Evolutionary conservation across 2,888 invertebrate species (phyloP).

Genomic region (Euphydryas editha): DNA sequence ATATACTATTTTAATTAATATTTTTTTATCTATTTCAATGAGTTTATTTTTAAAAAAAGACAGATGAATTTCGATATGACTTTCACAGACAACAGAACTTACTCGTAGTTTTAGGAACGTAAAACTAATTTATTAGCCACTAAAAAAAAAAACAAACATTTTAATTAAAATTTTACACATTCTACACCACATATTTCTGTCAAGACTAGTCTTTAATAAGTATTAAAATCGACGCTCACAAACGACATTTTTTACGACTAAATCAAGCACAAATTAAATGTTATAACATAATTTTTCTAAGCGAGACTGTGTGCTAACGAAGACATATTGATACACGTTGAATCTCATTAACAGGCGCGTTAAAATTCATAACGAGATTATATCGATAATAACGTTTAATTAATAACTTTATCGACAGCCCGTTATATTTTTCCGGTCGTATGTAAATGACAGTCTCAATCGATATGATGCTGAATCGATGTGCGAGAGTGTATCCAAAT

Average conservation of each 20-base stretch:
- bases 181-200: neutral
- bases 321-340: constrained; percentile 69
- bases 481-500: neutral
- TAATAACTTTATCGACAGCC: constrained; percentile 66
- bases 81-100: too few relatives aligned
- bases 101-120: too few relatives aligned
- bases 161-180: neutral
- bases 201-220: neutral
- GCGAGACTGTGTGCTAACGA: constrained; percentile 61
- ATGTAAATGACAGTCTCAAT: constrained; percentile 6
- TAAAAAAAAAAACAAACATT: too few relatives aligned
- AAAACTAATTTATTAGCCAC: too few relatives aligned
- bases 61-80: too few relatives aligned
- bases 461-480: neutral
- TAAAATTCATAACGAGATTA: constrained; percentile 76
- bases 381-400: constrained; percentile 72
- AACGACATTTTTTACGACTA: constrained; percentile 14
- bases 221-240: constrained; percentile 4
- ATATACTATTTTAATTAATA: too few relatives aligned
- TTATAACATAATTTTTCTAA: constrained; percentile 55
- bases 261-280: constrained; percentile 30
- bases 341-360: constrained; percentile 68
- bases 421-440: constrained; percentile 29
- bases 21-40: too few relatives aligned
- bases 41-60: too few relatives aligned